A percentile compares a stretch with the other conserved stretches of the same genome.
Conservation (phyloP, 1,140 invertebrate genomes). For the Mactra quadrangularis region DNA sequence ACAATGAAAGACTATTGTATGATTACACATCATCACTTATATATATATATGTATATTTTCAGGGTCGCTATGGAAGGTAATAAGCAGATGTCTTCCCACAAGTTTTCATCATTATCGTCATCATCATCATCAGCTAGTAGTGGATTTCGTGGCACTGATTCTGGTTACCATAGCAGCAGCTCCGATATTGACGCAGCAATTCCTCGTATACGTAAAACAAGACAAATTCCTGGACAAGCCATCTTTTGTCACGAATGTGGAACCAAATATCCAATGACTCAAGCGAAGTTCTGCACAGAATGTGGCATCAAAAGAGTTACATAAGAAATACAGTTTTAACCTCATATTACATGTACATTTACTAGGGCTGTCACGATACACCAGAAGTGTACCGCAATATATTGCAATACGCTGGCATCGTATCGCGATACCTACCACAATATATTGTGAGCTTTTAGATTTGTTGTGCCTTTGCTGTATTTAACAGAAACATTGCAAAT, state of each 20-base stretch:
- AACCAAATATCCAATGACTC: conserved; percentile 22
- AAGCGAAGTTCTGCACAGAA: conserved; percentile 43
- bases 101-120: conserved; percentile 7
- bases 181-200: conserved; percentile 25
- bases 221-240: neutral
- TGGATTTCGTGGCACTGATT: conserved; percentile 6
- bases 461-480: too few species aligned
- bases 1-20: too few species aligned
- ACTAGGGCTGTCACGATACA: too few species aligned
- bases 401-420: too few species aligned
- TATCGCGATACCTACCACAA: too few species aligned
- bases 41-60: too few species aligned
- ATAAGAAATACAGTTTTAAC: neutral
- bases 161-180: conserved; percentile 43
- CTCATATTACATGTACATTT: too few species aligned
- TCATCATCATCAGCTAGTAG: conserved; percentile 5
- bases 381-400: too few species aligned
- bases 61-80: conserved; percentile 45
- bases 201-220: neutral
- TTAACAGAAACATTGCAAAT: too few species aligned
- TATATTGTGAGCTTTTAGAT: too few species aligned
- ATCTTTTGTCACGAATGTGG: conserved; percentile 55
- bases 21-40: too few species aligned
- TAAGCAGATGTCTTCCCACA: neutral
- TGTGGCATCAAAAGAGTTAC: conserved; percentile 41